These are phyloP conservation scores for Drosophila prolongata DNA, from an alignment of 2,888 invertebrate species.

Conservation along the genomic window DNA sequence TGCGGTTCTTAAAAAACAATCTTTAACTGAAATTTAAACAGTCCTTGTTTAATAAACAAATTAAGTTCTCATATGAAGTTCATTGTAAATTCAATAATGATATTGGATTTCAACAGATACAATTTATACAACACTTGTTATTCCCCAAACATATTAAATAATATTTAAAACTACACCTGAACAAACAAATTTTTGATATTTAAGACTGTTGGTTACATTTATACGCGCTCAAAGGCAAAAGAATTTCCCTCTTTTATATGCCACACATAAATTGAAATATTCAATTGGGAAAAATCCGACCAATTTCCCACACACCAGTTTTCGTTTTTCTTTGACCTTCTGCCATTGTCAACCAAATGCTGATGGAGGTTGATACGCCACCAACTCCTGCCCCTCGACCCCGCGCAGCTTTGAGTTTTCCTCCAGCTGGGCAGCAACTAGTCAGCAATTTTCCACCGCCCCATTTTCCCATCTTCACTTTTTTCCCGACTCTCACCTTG, in stretches of 20 bases:
- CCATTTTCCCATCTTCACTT: background rate
- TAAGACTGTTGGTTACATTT: background rate
- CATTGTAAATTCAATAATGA: background rate
- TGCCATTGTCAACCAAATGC: conserved; percentile 40
- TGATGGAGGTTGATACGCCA: conserved; percentile 31
- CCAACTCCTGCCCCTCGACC: background rate
- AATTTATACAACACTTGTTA: too few relatives aligned
- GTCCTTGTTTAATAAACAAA: too few relatives aligned
- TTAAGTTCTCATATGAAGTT: too few relatives aligned
- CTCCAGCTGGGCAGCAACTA: conserved; percentile 24
- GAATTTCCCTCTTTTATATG: background rate
- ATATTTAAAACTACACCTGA: too few relatives aligned
- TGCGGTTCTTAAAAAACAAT: background rate
- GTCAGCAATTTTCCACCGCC: conserved; percentile 1
- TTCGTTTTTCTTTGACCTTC: conserved; percentile 30
- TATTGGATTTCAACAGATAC: too few relatives aligned
- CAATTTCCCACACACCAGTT: conserved; percentile 15
- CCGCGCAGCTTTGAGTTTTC: conserved; percentile 8
- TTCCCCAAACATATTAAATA: too few relatives aligned
- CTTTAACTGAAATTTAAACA: too few relatives aligned
- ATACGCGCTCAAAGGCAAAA: background rate
- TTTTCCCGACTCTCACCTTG: conserved; percentile 32
- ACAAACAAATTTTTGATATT: background rate
- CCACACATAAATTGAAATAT: conserved; percentile 16
- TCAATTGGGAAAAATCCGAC: conserved; percentile 12